These are phyloP conservation scores for Aurelia sp. DNA, from an alignment of 30 jellyfish, hydroid and myxozoan genomes.

Conservation along the genomic window DNA sequence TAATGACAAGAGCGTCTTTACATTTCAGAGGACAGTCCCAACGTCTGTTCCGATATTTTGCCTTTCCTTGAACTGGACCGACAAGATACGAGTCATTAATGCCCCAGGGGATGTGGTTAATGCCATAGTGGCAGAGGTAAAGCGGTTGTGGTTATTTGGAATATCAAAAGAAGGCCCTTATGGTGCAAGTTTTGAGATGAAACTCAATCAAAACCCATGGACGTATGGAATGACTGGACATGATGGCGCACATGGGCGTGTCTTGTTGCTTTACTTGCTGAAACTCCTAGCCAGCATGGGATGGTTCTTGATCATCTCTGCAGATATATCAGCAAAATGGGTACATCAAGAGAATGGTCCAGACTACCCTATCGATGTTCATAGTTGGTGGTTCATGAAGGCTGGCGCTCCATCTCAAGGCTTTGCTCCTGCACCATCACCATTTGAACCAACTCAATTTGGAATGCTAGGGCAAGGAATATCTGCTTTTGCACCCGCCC, in stretches of 20 bases:
- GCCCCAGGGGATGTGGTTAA: slow-evolving; percentile 56
- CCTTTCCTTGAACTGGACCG: slow-evolving; percentile 31
- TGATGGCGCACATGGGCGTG: slow-evolving; percentile 68
- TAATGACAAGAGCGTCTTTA: slow-evolving; percentile 38
- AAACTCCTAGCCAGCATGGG: slow-evolving; percentile 44
- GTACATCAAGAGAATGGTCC: slow-evolving; percentile 54
- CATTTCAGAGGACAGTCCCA: slow-evolving; percentile 53
- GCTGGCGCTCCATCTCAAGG: background rate
- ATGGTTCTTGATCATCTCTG: slow-evolving; percentile 61
- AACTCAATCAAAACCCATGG: slow-evolving; percentile 72
- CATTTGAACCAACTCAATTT: no score
- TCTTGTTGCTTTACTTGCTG: slow-evolving; percentile 28
- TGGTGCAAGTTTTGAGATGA: slow-evolving; percentile 23
- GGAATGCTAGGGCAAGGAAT: no score
- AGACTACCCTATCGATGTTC: slow-evolving; percentile 70
- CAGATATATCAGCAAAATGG: slow-evolving; percentile 73
- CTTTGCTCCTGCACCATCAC: no score
- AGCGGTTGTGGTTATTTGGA: slow-evolving; percentile 54
- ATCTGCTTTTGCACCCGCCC: no score
- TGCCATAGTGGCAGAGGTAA: slow-evolving; percentile 13
- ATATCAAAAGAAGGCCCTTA: background rate
- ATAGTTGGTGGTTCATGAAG: slow-evolving; percentile 61
- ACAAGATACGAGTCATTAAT: slow-evolving; percentile 43
- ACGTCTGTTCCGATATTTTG: slow-evolving; percentile 34
- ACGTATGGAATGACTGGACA: slow-evolving; percentile 1